Conservation (phyloP, 2,797 vertebrate species). For the Phrynocephalus forsythii region DNA sequence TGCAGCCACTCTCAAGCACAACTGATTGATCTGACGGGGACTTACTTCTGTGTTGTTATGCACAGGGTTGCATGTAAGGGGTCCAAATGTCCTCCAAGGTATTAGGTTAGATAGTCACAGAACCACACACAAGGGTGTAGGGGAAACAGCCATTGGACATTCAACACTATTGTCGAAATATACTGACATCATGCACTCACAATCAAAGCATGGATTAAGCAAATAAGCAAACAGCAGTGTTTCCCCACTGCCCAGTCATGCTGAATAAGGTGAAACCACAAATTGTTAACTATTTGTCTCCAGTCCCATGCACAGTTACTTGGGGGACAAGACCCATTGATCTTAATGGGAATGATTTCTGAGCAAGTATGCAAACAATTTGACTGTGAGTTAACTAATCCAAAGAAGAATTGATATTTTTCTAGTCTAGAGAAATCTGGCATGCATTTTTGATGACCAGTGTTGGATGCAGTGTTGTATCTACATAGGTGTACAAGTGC, state of each 20-base stretch:
- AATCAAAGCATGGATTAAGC: constrained; percentile 18
- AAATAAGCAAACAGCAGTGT: not conserved
- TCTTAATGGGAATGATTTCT: not conserved
- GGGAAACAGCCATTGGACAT: not conserved
- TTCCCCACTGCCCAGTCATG: not conserved
- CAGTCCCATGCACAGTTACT: not conserved
- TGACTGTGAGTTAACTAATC: not conserved
- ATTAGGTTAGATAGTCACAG: not conserved
- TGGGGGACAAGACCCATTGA: not conserved
- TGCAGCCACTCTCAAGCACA: not conserved
- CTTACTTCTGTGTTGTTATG: not conserved
- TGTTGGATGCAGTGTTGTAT: not conserved
- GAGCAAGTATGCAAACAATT: not conserved
- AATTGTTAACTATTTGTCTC: not conserved
- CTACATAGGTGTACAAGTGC: not conserved
- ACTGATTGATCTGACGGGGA: not conserved
- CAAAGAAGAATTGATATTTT: not conserved
- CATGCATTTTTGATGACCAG: not conserved
- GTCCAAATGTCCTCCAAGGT: not conserved
- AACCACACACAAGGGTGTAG: not conserved
- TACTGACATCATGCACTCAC: constrained; percentile 8
- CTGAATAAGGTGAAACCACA: not conserved
- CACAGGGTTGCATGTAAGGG: not conserved
- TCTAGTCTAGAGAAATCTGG: not conserved
- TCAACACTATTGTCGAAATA: constrained; percentile 18